These are phyloP conservation scores for Scelioninae gen. 2 DNA, from an alignment of 2,888 invertebrate genomes.

Conservation along the genomic window DNA sequence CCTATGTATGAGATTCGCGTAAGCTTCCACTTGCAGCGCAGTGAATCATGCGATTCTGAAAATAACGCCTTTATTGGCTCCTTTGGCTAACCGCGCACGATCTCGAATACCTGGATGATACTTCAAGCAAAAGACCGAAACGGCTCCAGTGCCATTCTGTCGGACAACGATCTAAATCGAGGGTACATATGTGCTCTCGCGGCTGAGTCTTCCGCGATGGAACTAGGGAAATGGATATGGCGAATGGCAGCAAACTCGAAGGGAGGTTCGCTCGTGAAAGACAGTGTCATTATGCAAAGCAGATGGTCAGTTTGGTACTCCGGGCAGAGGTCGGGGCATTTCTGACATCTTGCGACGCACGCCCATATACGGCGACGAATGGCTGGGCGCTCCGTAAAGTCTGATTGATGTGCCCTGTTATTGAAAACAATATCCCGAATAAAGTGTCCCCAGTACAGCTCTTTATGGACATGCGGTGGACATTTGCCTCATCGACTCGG, in stretches of 20 bases:
- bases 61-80: slow-evolving; percentile 53
- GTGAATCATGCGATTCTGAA: slow-evolving; percentile 42
- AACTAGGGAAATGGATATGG: slow-evolving; percentile 38
- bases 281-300: slow-evolving; percentile 74
- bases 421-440: slow-evolving; percentile 73
- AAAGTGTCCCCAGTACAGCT: slow-evolving; percentile 61
- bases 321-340: slow-evolving; percentile 70
- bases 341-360: slow-evolving; percentile 70
- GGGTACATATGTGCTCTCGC: slow-evolving; percentile 43
- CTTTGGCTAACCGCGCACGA: slow-evolving; percentile 44
- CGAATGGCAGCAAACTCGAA: slow-evolving; percentile 39
- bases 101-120: slow-evolving; percentile 45
- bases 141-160: slow-evolving; percentile 42
- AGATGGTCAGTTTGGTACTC: slow-evolving; percentile 75
- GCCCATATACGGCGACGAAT: slow-evolving; percentile 48
- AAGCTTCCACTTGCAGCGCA: slow-evolving; percentile 58
- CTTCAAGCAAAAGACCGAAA: slow-evolving; percentile 42
- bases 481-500: slow-evolving; percentile 36
- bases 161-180: slow-evolving; percentile 55
- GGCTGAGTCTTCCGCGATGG: slow-evolving; percentile 27
- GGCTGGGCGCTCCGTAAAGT: slow-evolving; percentile 65
- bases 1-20: slow-evolving; percentile 72
- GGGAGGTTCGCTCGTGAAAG: slow-evolving; percentile 31
- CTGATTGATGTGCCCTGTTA: slow-evolving; percentile 74
- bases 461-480: slow-evolving; percentile 50